Evolutionary conservation across 2,797 vertebrate genomes (phyloP).

Genomic region (Psittacula echo): DNA sequence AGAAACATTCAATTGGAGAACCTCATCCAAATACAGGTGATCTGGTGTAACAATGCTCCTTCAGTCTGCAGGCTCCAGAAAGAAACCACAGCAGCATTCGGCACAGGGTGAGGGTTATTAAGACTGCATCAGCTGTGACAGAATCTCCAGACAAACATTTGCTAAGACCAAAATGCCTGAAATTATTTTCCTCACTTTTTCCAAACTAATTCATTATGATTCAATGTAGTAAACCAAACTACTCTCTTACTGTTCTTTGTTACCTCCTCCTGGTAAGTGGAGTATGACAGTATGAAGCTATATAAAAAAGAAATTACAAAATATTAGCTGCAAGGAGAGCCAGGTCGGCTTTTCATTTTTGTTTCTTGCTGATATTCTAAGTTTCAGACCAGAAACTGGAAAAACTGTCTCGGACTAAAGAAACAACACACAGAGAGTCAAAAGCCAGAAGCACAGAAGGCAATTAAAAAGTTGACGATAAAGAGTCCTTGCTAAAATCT

Average conservation of each 20-base stretch:
- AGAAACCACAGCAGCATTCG: not conserved
- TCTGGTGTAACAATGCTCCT: not conserved
- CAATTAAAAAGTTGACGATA: not conserved
- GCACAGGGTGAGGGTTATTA: not conserved
- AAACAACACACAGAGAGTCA: not conserved
- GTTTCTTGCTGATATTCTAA: not conserved
- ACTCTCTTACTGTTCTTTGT: not conserved
- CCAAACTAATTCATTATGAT: not conserved
- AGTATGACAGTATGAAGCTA: not conserved
- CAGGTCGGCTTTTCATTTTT: not conserved
- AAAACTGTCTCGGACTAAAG: not conserved
- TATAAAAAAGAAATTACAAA: not conserved
- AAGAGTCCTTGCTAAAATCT: not conserved
- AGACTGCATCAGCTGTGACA: not conserved
- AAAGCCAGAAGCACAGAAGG: not conserved
- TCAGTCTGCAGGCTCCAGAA: not conserved
- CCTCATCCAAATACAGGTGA: not conserved
- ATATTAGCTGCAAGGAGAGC: not conserved
- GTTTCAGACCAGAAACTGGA: not conserved
- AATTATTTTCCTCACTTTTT: not conserved
- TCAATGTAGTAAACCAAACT: not conserved
- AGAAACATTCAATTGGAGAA: not conserved
- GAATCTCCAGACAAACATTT: not conserved
- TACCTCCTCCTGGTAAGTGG: not conserved
- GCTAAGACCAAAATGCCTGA: not conserved